A percentile compares a stretch with the other conserved stretches of the same genome.
Conservation (phyloP, 2,888 invertebrate species). For the Lydus trimaculatus region DNA sequence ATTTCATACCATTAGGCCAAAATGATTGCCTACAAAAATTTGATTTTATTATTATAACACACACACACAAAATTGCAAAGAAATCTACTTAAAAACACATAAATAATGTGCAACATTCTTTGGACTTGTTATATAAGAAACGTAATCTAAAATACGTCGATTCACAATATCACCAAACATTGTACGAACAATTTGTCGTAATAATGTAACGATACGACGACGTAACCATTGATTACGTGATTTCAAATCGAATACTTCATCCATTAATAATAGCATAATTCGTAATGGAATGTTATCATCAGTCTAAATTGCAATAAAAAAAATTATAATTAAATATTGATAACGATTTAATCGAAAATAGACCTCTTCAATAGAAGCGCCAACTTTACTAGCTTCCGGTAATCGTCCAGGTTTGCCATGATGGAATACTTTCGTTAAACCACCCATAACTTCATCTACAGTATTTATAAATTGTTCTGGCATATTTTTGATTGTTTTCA, state of each 20-base stretch:
- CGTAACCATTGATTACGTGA: constrained; percentile 84
- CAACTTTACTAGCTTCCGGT: constrained; percentile 60
- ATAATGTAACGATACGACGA: constrained; percentile 75
- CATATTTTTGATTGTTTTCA: constrained; percentile 86
- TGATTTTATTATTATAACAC: too few relatives aligned
- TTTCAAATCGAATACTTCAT: constrained; percentile 85
- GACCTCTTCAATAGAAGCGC: constrained; percentile 66
- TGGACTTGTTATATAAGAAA: constrained; percentile 85
- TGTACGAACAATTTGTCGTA: constrained; percentile 79
- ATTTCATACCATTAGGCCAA: constrained; percentile 67
- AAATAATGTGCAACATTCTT: constrained; percentile 89
- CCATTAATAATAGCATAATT: constrained; percentile 80
- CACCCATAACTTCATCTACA: constrained; percentile 84
- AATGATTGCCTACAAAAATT: constrained; percentile 63
- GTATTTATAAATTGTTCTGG: constrained; percentile 88
- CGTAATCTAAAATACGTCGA: constrained; percentile 86
- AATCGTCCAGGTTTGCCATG: constrained; percentile 63
- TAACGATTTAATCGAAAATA: not conserved
- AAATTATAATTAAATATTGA: constrained; percentile 2
- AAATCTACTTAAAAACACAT: constrained; percentile 76
- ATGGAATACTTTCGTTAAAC: constrained; percentile 79
- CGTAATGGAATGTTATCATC: constrained; percentile 80
- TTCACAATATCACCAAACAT: constrained; percentile 87
- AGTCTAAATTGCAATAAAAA: constrained; percentile 62
- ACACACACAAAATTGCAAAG: constrained; percentile 17